Conservation (phyloP, 2,113 vertebrate species). For the Formicarius rufipectus region DNA sequence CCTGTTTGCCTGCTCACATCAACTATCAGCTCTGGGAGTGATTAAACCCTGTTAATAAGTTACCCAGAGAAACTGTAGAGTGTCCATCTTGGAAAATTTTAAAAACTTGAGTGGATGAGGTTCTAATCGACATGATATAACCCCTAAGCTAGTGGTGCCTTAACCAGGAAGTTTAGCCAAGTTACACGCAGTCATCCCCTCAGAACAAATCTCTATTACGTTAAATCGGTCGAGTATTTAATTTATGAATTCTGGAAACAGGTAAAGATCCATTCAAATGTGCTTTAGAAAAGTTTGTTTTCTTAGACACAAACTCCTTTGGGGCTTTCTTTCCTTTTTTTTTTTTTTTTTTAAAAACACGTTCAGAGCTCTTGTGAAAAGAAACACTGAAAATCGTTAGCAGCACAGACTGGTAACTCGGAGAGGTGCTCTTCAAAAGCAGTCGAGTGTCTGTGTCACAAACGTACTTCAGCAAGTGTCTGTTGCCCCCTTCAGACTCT, state of each 20-base stretch:
- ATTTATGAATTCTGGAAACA: not conserved
- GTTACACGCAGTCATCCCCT: not conserved
- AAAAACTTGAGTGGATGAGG: not conserved
- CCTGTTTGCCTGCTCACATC: not conserved
- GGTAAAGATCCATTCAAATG: not conserved
- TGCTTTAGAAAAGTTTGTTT: not conserved
- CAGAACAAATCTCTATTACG: not conserved
- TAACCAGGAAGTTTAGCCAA: not conserved
- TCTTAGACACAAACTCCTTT: not conserved
- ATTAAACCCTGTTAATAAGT: not conserved
- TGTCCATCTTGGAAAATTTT: not conserved
- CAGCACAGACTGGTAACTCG: not conserved
- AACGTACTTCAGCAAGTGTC: not conserved
- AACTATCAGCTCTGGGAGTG: not conserved
- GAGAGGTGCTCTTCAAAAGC: not conserved
- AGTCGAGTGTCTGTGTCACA: rapidly evolving
- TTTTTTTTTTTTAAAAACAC: not conserved
- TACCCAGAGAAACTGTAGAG: not conserved
- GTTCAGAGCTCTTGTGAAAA: not conserved
- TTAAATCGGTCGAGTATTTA: not conserved
- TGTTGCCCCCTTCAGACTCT: constrained; percentile 44
- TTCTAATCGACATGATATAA: not conserved
- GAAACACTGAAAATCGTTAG: not conserved
- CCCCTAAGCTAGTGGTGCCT: not conserved
- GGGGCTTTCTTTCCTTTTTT: not conserved